phyloP scores from a whole-genome alignment of 2,888 invertebrate genomes.

The Spatulosminthurus flaviceps region DNA sequence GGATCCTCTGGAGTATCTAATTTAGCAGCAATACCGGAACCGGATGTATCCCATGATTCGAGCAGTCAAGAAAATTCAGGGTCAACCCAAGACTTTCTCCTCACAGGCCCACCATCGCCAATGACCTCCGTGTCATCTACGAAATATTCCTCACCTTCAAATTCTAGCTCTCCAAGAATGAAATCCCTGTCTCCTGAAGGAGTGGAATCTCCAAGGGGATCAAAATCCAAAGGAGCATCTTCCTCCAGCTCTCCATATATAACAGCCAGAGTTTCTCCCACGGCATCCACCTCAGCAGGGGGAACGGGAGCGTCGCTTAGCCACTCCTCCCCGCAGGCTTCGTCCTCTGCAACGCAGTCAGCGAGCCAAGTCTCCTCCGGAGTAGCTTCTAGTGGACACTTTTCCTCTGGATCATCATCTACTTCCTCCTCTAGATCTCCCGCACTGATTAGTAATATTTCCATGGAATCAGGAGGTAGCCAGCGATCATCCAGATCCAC shows the following conservation, averaged over 20 bases:
- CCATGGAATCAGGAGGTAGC: conserved; percentile 37
- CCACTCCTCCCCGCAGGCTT: conserved; percentile 44
- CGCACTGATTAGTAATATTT: conserved; percentile 42
- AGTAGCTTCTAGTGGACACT: conserved; percentile 53
- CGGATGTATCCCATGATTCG: background rate
- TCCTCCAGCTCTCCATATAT: conserved; percentile 27
- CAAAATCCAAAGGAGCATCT: background rate
- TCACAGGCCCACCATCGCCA: conserved; percentile 8
- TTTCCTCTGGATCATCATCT: conserved; percentile 39
- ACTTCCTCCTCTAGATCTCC: conserved; percentile 45
- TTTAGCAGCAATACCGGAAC: conserved; percentile 14
- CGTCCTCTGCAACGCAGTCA: conserved; percentile 47
- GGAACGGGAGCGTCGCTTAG: background rate
- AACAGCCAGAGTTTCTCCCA: conserved; percentile 16
- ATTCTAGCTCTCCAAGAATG: conserved; percentile 24
- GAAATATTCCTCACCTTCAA: conserved; percentile 49
- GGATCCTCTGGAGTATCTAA: background rate
- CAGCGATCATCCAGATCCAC: conserved; percentile 52
- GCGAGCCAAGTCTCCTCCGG: conserved; percentile 54
- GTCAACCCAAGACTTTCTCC: conserved; percentile 1
- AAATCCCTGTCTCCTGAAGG: conserved; percentile 14
- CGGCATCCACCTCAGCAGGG: background rate
- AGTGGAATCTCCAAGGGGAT: conserved; percentile 45
- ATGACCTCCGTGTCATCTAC: conserved; percentile 50
- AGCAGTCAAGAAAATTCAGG: background rate